Percentiles rank a stretch among this genome's conserved stretches.
Conservation (phyloP, 2,113 vertebrate species). For the Hepsetus odoe region DNA sequence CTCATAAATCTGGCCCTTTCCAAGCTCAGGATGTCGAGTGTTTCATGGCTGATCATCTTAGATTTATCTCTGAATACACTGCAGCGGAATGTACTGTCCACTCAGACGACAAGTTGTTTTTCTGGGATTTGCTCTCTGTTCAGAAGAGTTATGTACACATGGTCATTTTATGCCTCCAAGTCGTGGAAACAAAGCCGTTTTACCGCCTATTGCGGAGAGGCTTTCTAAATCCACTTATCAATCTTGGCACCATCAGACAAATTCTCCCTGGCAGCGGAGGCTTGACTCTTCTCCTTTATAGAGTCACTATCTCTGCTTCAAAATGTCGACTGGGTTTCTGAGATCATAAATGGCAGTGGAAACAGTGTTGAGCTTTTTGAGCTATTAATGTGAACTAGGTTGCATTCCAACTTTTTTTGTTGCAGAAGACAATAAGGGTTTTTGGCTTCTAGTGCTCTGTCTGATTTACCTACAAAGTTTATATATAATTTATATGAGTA, state of each 20-base stretch:
- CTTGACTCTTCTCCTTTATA: slow-evolving; percentile 36
- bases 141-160: slow-evolving; percentile 79
- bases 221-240: slow-evolving; percentile 73
- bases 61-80: slow-evolving; percentile 82
- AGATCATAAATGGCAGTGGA: slow-evolving; percentile 12
- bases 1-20: slow-evolving; percentile 69
- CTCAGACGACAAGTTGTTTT: slow-evolving; percentile 67
- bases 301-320: slow-evolving; percentile 15
- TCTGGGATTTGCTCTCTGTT: slow-evolving; percentile 75
- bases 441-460: too few relatives aligned
- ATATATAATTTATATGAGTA: too few relatives aligned
- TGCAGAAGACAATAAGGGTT: too few relatives aligned
- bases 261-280: slow-evolving; percentile 56
- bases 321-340: slow-evolving; percentile 9
- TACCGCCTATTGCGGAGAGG: slow-evolving; percentile 67
- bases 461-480: too few relatives aligned
- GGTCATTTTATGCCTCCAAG: slow-evolving; percentile 68
- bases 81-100: slow-evolving; percentile 73
- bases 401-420: slow-evolving; percentile 16
- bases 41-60: slow-evolving; percentile 75
- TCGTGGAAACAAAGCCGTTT: slow-evolving; percentile 66
- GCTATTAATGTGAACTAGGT: slow-evolving; percentile 19
- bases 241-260: slow-evolving; percentile 61
- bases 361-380: background rate
- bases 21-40: slow-evolving; percentile 62